Evolutionary conservation across 2,888 invertebrate genomes (phyloP).

Genomic region (Caenorhabditis afra): DNA sequence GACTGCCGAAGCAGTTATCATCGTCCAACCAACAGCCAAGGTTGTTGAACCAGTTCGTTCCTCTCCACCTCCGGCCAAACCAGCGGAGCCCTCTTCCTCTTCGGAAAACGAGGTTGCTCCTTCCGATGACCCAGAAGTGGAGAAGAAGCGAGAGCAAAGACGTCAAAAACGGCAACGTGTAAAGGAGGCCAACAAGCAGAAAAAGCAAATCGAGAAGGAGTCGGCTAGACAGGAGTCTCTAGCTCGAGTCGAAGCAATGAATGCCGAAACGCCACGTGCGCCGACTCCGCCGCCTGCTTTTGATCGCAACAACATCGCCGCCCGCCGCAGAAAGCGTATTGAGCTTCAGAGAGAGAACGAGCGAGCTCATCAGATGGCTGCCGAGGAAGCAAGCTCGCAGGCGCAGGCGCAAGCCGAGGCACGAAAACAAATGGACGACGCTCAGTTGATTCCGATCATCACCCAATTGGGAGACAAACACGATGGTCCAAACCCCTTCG

Average conservation of each 20-base stretch:
- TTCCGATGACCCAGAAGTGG: conserved; percentile 28
- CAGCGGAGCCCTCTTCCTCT: conserved; percentile 2
- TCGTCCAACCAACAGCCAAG: neutral
- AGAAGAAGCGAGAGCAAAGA: conserved; percentile 28
- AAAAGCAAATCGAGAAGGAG: conserved; percentile 29
- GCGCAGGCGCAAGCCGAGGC: too few relatives aligned
- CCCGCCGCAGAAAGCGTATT: conserved; percentile 23
- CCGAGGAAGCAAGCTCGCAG: too few relatives aligned
- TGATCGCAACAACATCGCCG: conserved; percentile 31
- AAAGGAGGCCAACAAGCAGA: conserved; percentile 17
- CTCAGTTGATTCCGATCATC: neutral
- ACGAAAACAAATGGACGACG: too few relatives aligned
- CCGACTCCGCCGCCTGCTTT: conserved; percentile 21
- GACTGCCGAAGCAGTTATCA: conserved; percentile 10
- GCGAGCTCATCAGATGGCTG: neutral
- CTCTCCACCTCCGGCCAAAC: neutral
- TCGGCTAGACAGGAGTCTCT: conserved; percentile 32
- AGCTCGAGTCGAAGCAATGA: conserved; percentile 17
- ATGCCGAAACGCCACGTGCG: conserved; percentile 1
- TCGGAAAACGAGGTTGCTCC: conserved; percentile 11
- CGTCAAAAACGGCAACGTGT: conserved; percentile 22
- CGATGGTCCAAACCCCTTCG: too few relatives aligned
- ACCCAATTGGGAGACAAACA: neutral
- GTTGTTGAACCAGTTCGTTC: neutral
- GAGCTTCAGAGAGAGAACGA: conserved; percentile 26